Conservation (phyloP, 2,888 invertebrate genomes). For the Agrotis ipsilon region DNA sequence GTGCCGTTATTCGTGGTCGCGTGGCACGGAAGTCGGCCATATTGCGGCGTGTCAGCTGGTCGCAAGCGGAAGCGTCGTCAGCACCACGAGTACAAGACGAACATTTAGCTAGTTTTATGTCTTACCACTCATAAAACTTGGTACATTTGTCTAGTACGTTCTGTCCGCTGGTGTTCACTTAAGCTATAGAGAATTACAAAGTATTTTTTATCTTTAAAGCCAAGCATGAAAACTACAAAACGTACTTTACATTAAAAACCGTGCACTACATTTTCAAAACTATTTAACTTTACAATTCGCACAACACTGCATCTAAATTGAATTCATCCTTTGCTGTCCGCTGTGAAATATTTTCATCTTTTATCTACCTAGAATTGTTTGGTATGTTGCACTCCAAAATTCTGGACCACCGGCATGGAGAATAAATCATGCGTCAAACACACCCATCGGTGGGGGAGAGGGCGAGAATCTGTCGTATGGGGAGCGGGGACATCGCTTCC, state of each 20-base stretch:
- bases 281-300: constrained; percentile 33
- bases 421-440: constrained; percentile 85
- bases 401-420: constrained; percentile 67
- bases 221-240: constrained; percentile 14
- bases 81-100: constrained; percentile 74
- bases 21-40: constrained; percentile 75
- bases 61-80: constrained; percentile 72
- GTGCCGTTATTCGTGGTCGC: constrained; percentile 70
- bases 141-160: constrained; percentile 71
- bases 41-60: constrained; percentile 78
- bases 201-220: constrained; percentile 41
- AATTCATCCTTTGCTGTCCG: constrained; percentile 31
- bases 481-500: constrained; percentile 69
- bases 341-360: constrained; percentile 62
- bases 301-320: constrained; percentile 36
- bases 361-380: constrained; percentile 69
- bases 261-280: constrained; percentile 31
- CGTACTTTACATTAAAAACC: constrained; percentile 18
- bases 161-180: constrained; percentile 62
- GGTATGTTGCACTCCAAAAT: constrained; percentile 71
- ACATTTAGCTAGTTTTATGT: constrained; percentile 80
- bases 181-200: constrained; percentile 53
- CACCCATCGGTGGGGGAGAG: constrained; percentile 78
- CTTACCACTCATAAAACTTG: constrained; percentile 80
- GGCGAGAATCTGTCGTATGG: constrained; percentile 78